These are phyloP conservation scores for Ferrisia virgata DNA, from an alignment of 2,888 invertebrate species.

Conservation along the genomic window DNA sequence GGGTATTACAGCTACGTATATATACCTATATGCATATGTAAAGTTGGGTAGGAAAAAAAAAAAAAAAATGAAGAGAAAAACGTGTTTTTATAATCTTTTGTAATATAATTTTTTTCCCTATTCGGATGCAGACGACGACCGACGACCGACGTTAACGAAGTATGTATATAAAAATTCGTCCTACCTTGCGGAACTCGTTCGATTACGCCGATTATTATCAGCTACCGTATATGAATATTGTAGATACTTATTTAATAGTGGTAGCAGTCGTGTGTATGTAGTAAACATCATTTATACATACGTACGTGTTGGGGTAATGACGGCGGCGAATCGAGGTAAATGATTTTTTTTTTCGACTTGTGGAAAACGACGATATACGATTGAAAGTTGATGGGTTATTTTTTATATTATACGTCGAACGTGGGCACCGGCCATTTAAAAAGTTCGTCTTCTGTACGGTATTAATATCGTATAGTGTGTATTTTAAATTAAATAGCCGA, in stretches of 20 bases:
- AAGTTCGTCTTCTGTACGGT: neutral
- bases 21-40: too few relatives aligned
- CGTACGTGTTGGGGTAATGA: neutral
- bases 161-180: neutral
- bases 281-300: neutral
- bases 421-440: conserved; percentile 17
- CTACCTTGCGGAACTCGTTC: neutral
- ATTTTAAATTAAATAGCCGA: conserved; percentile 25
- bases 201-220: conserved; percentile 16
- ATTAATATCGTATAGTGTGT: neutral
- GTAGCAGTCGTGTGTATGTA: neutral
- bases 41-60: too few relatives aligned
- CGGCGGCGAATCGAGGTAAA: neutral
- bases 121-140: neutral
- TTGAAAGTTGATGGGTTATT: conserved; percentile 8
- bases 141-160: conserved; percentile 13
- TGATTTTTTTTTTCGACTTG: conserved; percentile 23
- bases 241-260: neutral
- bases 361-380: conserved; percentile 20
- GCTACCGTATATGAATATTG: conserved; percentile 27
- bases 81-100: conserved; percentile 24
- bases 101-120: conserved; percentile 9
- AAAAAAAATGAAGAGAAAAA: too few relatives aligned
- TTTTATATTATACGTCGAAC: neutral
- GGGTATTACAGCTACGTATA: neutral